phyloP scores from a whole-genome alignment of 2,113 vertebrate genomes.

The Nesospiza acunhae region DNA sequence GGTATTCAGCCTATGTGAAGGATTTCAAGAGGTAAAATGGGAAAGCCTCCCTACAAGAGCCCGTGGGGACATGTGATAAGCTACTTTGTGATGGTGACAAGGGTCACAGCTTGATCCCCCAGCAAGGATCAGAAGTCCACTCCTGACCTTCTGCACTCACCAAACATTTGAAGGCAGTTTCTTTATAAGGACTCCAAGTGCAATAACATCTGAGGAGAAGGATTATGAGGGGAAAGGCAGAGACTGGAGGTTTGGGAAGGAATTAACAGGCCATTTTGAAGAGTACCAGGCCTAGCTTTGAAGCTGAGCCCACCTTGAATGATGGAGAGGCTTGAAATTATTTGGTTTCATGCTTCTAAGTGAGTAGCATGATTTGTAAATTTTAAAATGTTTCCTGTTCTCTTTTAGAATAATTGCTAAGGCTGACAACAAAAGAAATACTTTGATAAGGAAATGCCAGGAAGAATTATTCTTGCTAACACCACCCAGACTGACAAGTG shows the following conservation, averaged over 20 bases:
- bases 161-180: not conserved
- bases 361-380: not conserved
- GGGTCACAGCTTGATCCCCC: not conserved
- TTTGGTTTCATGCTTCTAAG: not conserved
- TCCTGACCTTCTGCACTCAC: not conserved
- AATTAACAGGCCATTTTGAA: not conserved
- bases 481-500: not conserved
- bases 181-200: not conserved
- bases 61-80: not conserved
- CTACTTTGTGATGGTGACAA: rapidly evolving
- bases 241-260: not conserved
- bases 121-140: not conserved
- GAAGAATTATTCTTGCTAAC: not conserved
- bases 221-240: not conserved
- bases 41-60: not conserved
- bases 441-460: not conserved
- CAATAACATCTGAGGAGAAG: not conserved
- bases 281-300: not conserved
- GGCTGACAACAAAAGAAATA: not conserved
- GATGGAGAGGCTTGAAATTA: not conserved
- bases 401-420: not conserved
- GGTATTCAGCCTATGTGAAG: not conserved
- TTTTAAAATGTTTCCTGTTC: not conserved
- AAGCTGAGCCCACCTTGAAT: not conserved
- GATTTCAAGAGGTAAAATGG: not conserved